Percentiles rank a stretch among this genome's conserved stretches.
Conservation (phyloP, 2,113 vertebrate species). For the Oxyruncus cristatus region DNA sequence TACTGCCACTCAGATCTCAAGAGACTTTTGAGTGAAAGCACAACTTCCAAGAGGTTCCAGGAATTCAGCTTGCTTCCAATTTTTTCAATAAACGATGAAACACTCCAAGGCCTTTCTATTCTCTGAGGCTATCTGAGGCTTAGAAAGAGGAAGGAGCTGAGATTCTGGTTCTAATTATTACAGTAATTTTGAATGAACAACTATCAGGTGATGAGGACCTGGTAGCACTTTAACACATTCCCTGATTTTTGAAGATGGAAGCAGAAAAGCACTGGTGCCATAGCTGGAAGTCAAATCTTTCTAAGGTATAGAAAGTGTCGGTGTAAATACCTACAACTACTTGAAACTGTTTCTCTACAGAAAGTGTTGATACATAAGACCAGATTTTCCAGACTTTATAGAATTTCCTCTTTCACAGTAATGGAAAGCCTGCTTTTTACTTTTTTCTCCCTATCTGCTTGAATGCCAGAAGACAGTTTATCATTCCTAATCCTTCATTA, state of each 20-base stretch:
- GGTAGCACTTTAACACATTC: background rate
- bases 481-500: background rate
- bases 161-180: slow-evolving; percentile 41
- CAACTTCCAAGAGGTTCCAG: background rate
- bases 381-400: background rate
- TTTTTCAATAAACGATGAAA: slow-evolving; percentile 24
- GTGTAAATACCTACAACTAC: background rate
- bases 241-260: background rate
- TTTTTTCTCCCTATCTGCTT: background rate
- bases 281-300: background rate
- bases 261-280: background rate
- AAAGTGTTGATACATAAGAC: background rate
- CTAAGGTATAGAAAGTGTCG: background rate
- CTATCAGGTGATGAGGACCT: background rate
- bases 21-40: background rate
- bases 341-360: background rate
- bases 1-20: background rate
- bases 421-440: background rate
- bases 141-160: background rate
- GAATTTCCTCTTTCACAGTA: background rate
- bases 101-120: background rate
- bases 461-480: background rate
- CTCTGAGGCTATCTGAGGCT: background rate
- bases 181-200: background rate
- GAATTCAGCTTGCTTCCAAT: background rate